A percentile compares a stretch with the other conserved stretches of the same genome.
Conservation (phyloP, 1,140 invertebrate species). For the Magallana gigas region DNA sequence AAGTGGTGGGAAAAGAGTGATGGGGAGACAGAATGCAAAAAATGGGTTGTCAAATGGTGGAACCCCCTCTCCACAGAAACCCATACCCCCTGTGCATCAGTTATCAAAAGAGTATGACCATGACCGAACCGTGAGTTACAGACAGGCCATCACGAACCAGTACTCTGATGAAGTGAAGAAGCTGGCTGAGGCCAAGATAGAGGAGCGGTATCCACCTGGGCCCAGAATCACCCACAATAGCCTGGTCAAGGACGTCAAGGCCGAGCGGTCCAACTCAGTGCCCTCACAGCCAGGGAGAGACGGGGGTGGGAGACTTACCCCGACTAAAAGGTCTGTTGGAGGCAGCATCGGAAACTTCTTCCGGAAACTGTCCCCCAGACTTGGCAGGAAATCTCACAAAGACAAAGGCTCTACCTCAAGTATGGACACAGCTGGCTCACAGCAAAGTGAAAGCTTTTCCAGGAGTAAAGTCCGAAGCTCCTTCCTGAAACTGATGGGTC, state of each 20-base stretch:
- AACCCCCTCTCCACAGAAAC: conserved; percentile 12
- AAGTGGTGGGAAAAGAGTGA: not conserved
- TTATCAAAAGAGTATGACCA: conserved; percentile 59
- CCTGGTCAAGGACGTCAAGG: conserved; percentile 35
- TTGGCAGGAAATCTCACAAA: conserved; percentile 59
- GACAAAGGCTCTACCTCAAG: conserved; percentile 54
- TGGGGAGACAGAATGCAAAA: conserved; percentile 26
- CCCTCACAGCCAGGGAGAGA: conserved; percentile 50
- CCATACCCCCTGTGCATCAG: conserved; percentile 39
- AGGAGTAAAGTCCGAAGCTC: conserved; percentile 67
- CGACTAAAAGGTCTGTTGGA: conserved; percentile 66
- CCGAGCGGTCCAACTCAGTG: conserved; percentile 59
- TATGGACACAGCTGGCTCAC: conserved; percentile 41
- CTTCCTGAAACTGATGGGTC: conserved; percentile 67
- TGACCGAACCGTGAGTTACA: conserved; percentile 65
- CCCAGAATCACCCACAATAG: conserved; percentile 40
- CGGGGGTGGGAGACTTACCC: conserved; percentile 57
- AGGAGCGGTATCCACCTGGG: conserved; percentile 44
- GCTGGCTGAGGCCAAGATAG: conserved; percentile 54
- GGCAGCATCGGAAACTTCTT: conserved; percentile 72
- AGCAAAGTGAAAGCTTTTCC: conserved; percentile 57
- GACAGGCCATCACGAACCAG: conserved; percentile 61
- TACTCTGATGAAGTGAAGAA: conserved; percentile 61
- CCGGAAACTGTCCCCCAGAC: conserved; percentile 66
- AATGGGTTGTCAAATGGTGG: conserved; percentile 57